Percentiles rank a stretch among this genome's conserved stretches.
Conservation (phyloP, 2,888 invertebrate species). For the Plebejus argus region DNA sequence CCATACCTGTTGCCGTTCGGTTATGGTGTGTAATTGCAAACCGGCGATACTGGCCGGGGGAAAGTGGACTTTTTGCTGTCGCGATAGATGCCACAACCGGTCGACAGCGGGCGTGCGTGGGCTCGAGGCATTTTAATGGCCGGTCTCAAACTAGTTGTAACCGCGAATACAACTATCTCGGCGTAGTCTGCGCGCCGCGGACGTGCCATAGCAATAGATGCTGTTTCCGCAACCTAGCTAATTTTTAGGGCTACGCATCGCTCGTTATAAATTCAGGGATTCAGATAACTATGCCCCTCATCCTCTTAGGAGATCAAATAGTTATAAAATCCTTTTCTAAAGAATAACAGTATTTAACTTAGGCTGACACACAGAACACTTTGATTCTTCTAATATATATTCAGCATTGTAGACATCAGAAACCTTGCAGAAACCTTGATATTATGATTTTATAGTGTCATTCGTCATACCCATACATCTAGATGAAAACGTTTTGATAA, state of each 20-base stretch:
- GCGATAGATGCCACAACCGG: slow-evolving; percentile 34
- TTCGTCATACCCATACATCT: background rate
- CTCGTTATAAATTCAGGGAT: background rate
- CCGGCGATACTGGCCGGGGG: slow-evolving; percentile 34
- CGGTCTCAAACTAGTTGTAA: slow-evolving; percentile 45
- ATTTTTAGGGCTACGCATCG: background rate
- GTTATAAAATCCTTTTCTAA: too few species aligned
- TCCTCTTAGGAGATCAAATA: too few species aligned
- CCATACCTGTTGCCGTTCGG: slow-evolving; percentile 41
- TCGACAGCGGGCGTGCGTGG: slow-evolving; percentile 40
- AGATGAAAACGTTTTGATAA: background rate
- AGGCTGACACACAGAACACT: too few species aligned
- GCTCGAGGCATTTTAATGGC: slow-evolving; percentile 47
- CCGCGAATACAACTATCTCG: slow-evolving; percentile 33
- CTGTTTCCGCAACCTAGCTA: background rate
- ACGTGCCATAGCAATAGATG: slow-evolving; percentile 11
- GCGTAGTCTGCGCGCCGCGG: slow-evolving; percentile 1
- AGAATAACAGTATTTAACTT: too few species aligned
- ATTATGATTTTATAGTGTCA: background rate
- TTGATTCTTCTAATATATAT: background rate
- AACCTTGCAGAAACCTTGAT: background rate
- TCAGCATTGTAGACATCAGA: background rate
- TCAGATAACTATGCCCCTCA: too few species aligned
- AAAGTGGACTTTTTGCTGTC: slow-evolving; percentile 36
- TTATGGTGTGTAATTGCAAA: slow-evolving; percentile 40